Conservation (phyloP, 2,113 vertebrate species). For the Grantiella picta region DNA sequence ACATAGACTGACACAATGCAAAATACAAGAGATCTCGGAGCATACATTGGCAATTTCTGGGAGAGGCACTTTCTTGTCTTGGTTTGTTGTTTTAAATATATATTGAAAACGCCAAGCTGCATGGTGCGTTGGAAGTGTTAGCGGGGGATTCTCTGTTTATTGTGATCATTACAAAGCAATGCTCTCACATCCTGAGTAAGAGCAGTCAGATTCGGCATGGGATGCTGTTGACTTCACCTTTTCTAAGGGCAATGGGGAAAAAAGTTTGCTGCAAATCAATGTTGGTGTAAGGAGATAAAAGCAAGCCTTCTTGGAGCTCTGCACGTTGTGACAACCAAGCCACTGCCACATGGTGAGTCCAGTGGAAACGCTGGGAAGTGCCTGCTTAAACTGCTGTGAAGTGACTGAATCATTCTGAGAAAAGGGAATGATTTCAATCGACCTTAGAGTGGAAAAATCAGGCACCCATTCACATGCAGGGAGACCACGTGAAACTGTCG, state of each 20-base stretch:
- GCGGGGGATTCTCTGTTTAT: constrained; percentile 46
- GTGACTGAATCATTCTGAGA: background rate
- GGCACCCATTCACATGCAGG: background rate
- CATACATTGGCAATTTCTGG: constrained; percentile 73
- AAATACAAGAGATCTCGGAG: constrained; percentile 75
- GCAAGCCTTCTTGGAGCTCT: background rate
- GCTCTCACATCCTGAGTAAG: background rate
- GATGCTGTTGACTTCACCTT: background rate
- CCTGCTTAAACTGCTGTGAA: background rate
- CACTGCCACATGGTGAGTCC: background rate
- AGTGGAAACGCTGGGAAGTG: background rate
- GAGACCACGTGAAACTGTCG: background rate
- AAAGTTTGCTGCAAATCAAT: constrained; percentile 25
- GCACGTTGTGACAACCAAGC: background rate
- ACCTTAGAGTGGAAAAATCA: background rate
- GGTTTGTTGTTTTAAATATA: constrained; percentile 77
- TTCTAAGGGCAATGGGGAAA: constrained; percentile 1
- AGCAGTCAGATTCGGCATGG: background rate
- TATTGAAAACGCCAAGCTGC: constrained; percentile 61
- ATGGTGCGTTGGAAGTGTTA: constrained; percentile 43
- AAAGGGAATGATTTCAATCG: background rate
- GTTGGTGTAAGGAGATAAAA: background rate
- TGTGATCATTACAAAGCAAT: constrained; percentile 4
- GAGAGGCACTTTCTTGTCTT: constrained; percentile 62
- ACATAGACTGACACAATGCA: constrained; percentile 82